Base-by-base conservation (phyloP, 2,797 vertebrate species). In the Danio choprae region DNA sequence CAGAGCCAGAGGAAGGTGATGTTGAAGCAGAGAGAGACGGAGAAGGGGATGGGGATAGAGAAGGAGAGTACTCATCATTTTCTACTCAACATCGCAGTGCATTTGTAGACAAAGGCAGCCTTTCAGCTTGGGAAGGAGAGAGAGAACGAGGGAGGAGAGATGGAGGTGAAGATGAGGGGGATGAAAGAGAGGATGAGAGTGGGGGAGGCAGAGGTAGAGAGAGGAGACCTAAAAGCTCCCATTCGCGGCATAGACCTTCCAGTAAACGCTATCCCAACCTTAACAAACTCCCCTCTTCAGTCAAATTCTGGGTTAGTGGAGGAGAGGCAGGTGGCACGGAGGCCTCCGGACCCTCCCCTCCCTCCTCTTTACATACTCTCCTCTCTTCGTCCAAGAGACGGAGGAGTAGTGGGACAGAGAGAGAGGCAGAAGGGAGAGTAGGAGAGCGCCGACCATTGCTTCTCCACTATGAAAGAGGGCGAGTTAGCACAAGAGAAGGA, bases 251-350 rank as follows among this genome's bases (percentile, higher is more conserved):
- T 60, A 89, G 89, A 12, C 84, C 88, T 8, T 85, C 90, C 10
- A 90, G 79, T 85, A 94, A 93, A 70, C 92, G 91, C 71, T 94
- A 94, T 84, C 90, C 94, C 2, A 95, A 94, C 86, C 89, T 94
- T 20, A 91, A 94, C 85, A 95, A 94, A 84, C 91, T 95, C 36
- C 94, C 94, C 1, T 89, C 94, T 1, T 95, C 94, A 0, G 94
- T 95, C 50, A 95, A 94, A 86, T 95, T 95, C 81, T 95, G 94
- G 94, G 93, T 94, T 12, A 89, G 88, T 18, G 89, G 92, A 59
- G 90, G 78, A 0, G 78, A 73, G 20, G 16, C 69, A 73, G 60
- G 91, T 89, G 86, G 90, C 9, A 85, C 88, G 22, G 89, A 89
- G 63, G 87, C 90, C 4, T 90, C 90, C 5, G 58, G 85, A 46